Conservation (phyloP, 2,113 vertebrate species). For the Gyps fulvus region DNA sequence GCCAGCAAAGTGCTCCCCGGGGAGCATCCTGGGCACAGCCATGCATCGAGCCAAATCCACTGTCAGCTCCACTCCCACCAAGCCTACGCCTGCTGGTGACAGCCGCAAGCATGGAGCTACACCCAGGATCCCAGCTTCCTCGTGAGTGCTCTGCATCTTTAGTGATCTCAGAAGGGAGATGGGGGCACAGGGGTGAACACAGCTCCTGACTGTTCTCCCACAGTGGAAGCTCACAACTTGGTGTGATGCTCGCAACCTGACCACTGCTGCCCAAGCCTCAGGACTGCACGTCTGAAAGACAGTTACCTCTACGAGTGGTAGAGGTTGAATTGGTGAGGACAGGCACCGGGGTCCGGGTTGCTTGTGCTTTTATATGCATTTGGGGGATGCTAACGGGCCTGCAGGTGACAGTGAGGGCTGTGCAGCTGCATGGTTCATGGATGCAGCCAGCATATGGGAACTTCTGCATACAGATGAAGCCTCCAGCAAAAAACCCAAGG, state of each 20-base stretch:
- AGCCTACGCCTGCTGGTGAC: neutral
- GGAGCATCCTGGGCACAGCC: neutral
- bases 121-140: neutral
- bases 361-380: neutral
- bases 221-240: neutral
- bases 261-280: neutral
- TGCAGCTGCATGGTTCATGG: neutral
- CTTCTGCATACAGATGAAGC: neutral
- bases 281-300: neutral
- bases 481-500: neutral
- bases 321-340: neutral
- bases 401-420: neutral
- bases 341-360: neutral
- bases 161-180: neutral
- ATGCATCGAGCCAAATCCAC: neutral
- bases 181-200: neutral
- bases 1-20: neutral
- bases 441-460: neutral
- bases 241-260: neutral
- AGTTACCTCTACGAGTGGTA: neutral
- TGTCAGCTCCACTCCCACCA: accelerated
- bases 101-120: neutral
- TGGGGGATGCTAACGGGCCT: neutral
- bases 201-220: neutral
- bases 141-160: neutral